Conservation (phyloP, 1,140 invertebrate genomes). For the Dinothrombium tinctorium region DNA sequence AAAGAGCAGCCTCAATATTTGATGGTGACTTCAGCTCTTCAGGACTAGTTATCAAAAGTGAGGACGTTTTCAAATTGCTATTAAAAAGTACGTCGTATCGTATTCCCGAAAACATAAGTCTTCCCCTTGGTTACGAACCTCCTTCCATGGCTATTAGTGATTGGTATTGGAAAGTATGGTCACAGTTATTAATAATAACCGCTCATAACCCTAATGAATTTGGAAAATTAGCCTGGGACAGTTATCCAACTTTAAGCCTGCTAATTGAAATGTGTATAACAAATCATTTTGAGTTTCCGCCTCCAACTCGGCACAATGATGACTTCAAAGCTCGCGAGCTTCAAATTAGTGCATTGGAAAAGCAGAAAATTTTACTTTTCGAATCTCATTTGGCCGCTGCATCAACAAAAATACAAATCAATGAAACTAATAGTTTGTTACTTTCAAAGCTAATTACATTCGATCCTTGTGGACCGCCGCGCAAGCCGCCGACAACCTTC, state of each 20-base stretch:
- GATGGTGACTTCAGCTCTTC: constrained; percentile 24
- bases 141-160: constrained; percentile 69
- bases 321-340: constrained; percentile 35
- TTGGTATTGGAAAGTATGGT: constrained; percentile 85
- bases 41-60: constrained; percentile 41
- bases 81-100: constrained; percentile 73
- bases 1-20: constrained; percentile 49
- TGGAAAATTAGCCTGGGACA: constrained; percentile 59
- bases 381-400: constrained; percentile 73
- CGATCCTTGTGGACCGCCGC: constrained; percentile 50
- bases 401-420: constrained; percentile 57
- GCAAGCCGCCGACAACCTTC: constrained; percentile 47
- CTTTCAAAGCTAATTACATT: constrained; percentile 54
- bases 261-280: constrained; percentile 96
- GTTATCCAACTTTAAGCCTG: constrained; percentile 69
- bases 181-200: constrained; percentile 59
- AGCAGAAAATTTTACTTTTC: constrained; percentile 65
- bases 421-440: constrained; percentile 63
- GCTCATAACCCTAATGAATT: constrained; percentile 74
- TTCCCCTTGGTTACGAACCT: constrained; percentile 56
- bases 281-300: constrained; percentile 52
- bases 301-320: constrained; percentile 36
- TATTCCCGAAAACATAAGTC: constrained; percentile 68
- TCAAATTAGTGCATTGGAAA: constrained; percentile 39
- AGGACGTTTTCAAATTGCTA: constrained; percentile 64